Evolutionary conservation across 2,888 invertebrate species (phyloP).

Genomic region (Scaptomyza flava): DNA sequence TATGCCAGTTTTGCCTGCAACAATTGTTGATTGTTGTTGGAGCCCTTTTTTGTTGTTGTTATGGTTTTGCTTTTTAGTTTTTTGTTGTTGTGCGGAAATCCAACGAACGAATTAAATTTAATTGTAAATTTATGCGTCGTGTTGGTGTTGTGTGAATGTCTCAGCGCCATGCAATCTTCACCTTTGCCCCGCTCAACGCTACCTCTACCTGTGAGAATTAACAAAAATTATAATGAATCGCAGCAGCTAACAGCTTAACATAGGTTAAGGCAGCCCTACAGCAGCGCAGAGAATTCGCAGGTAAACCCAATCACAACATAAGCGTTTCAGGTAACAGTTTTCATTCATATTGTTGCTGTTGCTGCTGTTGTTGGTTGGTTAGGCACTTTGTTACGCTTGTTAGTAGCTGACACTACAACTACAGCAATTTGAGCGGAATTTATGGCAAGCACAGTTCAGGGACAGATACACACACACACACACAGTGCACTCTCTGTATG

Average conservation of each 20-base stretch:
- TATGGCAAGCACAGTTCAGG: slow-evolving; percentile 58
- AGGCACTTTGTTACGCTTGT: slow-evolving; percentile 71
- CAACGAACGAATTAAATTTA: slow-evolving; percentile 78
- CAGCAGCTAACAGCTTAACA: slow-evolving; percentile 27
- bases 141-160: slow-evolving; percentile 47
- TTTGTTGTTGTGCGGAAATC: slow-evolving; percentile 73
- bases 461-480: slow-evolving; percentile 8
- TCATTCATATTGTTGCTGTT: slow-evolving; percentile 55
- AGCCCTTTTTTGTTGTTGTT: slow-evolving; percentile 34
- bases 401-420: slow-evolving; percentile 62
- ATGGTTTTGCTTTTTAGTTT: slow-evolving; percentile 8
- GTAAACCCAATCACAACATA: slow-evolving; percentile 70
- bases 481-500: not conserved
- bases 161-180: slow-evolving; percentile 67
- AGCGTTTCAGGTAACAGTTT: slow-evolving; percentile 66
- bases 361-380: slow-evolving; percentile 19
- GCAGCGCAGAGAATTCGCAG: slow-evolving; percentile 39
- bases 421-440: slow-evolving; percentile 60
- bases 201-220: slow-evolving; percentile 72
- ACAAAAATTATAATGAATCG: slow-evolving; percentile 77
- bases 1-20: slow-evolving; percentile 36
- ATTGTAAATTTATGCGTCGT: slow-evolving; percentile 78
- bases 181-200: slow-evolving; percentile 51
- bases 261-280: slow-evolving; percentile 4
- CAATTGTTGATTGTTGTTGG: slow-evolving; percentile 56